Base-by-base conservation (phyloP, 2,888 invertebrate species). In the Phyto melanocephala region DNA sequence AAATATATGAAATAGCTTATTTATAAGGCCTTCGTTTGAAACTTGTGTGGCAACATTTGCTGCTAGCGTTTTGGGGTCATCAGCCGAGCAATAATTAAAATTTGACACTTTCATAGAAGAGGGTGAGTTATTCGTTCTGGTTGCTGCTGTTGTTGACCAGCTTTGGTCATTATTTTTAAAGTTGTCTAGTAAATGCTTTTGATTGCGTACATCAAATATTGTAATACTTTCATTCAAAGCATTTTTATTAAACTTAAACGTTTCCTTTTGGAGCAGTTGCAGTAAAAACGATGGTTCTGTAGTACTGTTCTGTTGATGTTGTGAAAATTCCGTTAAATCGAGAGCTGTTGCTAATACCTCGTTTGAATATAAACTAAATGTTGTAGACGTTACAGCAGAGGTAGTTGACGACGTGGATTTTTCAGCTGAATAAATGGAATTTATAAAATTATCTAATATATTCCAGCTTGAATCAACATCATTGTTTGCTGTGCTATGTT, bases 191-290 rank as follows among this genome's bases (percentile, higher is more conserved):
- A 78, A 79, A 65, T 75, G 54, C 8, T 75, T 72, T 67, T 87
- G 87, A 81, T 86, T 86, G 58, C 88, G 87, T 77, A 90, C 89
- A 79, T 90, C 89, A 68, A 90, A 90, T 42, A 90, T 86, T 42
- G 89, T 87, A 76, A 89, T 87, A 71, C 87, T 89, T 70, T 89
- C 85, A 85, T 84, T 87, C 78, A 81, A 40, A 56, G 74, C 54
- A 47, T 8, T 63, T 37, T 76, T 47, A 13, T 17, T 20, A 8
- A 37, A 35, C 52, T 62, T n/a, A 52, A 62, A 52, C 1, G 35
- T 45, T 15, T 84, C 83, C 33, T 85, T 85, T 47, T 84, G 56
- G 10, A 86, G 86, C 40, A 89, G 56, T 22, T 87, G 86, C 13
- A 86, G 77, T 42, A 89, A 84, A 79, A 89, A 88, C 0, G 88